Evolutionary conservation across 2,888 invertebrate genomes (phyloP).

Genomic region (Clostera curtula): DNA sequence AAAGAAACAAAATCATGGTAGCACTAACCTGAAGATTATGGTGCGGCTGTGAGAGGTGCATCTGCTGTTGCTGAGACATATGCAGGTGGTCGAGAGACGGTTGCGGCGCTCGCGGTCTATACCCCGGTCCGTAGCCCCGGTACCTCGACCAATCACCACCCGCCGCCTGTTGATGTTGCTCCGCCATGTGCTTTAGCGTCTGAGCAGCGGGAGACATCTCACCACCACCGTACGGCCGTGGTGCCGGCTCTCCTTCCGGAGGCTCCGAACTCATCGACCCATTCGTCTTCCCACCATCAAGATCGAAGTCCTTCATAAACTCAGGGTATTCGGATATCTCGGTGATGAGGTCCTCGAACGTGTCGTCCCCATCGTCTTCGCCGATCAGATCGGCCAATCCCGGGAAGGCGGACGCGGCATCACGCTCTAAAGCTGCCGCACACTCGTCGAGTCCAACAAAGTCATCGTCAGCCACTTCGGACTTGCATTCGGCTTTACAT

Average conservation of each 20-base stretch:
- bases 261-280: conserved; percentile 50
- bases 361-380: conserved; percentile 87
- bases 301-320: conserved; percentile 88
- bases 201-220: conserved; percentile 95
- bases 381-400: conserved; percentile 88
- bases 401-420: conserved; percentile 84
- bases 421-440: conserved; percentile 90
- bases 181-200: conserved; percentile 97
- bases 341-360: conserved; percentile 90
- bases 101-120: conserved; percentile 58
- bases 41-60: conserved; percentile 88
- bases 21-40: conserved; percentile 85
- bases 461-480: conserved; percentile 86
- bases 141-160: conserved; percentile 74
- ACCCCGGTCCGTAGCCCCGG: conserved; percentile 73
- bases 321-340: conserved; percentile 90
- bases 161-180: conserved; percentile 90
- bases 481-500: conserved; percentile 85
- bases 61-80: conserved; percentile 91
- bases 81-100: conserved; percentile 76
- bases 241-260: conserved; percentile 61
- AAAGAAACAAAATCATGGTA: neutral
- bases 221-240: conserved; percentile 69
- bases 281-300: conserved; percentile 56
- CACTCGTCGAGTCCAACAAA: conserved; percentile 90